A percentile compares a stretch with the other conserved stretches of the same genome.
Conservation (phyloP, 2,797 vertebrate genomes). For the Xenopus petersii region DNA sequence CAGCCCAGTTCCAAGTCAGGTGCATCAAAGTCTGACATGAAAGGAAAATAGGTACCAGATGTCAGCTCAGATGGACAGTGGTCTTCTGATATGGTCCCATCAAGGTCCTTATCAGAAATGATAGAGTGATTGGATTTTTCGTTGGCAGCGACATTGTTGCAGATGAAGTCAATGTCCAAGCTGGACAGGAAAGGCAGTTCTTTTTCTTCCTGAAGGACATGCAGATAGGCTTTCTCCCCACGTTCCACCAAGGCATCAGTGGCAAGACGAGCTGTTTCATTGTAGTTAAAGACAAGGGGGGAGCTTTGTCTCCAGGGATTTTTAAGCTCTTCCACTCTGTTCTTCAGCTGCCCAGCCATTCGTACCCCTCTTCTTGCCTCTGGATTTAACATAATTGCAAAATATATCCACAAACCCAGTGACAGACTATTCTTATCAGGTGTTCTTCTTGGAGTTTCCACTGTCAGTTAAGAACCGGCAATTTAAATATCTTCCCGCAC, state of each 20-base stretch:
- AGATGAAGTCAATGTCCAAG: constrained; percentile 80
- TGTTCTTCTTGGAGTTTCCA: no score
- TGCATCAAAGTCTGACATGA: constrained; percentile 88
- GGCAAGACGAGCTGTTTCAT: constrained; percentile 85
- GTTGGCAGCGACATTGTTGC: constrained; percentile 56
- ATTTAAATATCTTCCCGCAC: not conserved
- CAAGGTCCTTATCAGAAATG: constrained; percentile 51
- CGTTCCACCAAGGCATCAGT: constrained; percentile 87
- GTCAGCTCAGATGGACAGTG: constrained; percentile 84
- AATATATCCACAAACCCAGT: not conserved
- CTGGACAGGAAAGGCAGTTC: constrained; percentile 86
- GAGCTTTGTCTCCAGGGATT: constrained; percentile 80
- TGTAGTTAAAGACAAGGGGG: constrained; percentile 85
- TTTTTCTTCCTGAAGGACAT: constrained; percentile 76
- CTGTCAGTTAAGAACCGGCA: not conserved
- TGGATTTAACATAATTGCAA: constrained; percentile 27
- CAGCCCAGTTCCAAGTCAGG: constrained; percentile 92
- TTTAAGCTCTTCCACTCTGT: constrained; percentile 87
- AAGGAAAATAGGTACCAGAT: constrained; percentile 93
- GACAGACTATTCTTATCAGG: not conserved
- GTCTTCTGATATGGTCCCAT: constrained; percentile 55
- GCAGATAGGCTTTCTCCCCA: constrained; percentile 81
- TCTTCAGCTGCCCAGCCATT: constrained; percentile 77
- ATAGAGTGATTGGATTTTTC: constrained; percentile 20
- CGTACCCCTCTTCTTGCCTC: constrained; percentile 58